Base-by-base conservation (phyloP, 2,797 vertebrate genomes). In the Sebastes itinus region DNA sequence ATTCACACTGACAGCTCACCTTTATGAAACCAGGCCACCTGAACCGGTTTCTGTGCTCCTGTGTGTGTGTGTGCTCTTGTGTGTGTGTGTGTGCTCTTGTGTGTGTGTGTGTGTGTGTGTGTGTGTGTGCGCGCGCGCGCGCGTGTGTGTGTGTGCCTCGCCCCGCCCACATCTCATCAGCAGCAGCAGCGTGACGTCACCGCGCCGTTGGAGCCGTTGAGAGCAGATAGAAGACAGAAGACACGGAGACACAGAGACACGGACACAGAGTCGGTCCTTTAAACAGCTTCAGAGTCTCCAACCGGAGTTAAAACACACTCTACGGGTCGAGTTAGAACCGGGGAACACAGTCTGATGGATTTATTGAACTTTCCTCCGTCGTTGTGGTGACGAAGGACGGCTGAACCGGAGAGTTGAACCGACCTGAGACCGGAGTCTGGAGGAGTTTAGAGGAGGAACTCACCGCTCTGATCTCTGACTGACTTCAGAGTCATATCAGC, bases 131-230 rank as follows among this genome's bases (percentile, higher is more conserved):
- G 38, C 0, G 52, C 1, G 52, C 9, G 20, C 3, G 32, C 25
- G 27, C 0, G 35, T 2, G 11, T 35, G 33, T 6, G 38, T 1
- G 73, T 20, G n/a, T 0, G 67, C 7, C n/a, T 82, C 2, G 58
- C 85, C 23, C 85, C 85, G 67, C 85, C 80, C 69, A 12, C 2
- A 38, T 38, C 12, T 38, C 12, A 38, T 5, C 20, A 1, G 10
- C 23, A n/a, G 1, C n/a, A 27, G 10, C n/a, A 4, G 8, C 12
- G 42, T 54, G 1, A 54, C 54, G 67, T 81, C 55, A 30, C 4
- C 11, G 0, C 14, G 35, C 9, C 13, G 70, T 4, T 13, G 32
- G 7, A 58, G 3, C 56, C 10, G 14, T 8, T 18, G 28, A 61
- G 6, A 62, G 54, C 20, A 55, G 67, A 38, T 14, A 14, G 35